A percentile compares a stretch with the other conserved stretches of the same genome.
phyloP scores from a whole-genome alignment of 2,888 invertebrate genomes.

The Tachina grossa region DNA sequence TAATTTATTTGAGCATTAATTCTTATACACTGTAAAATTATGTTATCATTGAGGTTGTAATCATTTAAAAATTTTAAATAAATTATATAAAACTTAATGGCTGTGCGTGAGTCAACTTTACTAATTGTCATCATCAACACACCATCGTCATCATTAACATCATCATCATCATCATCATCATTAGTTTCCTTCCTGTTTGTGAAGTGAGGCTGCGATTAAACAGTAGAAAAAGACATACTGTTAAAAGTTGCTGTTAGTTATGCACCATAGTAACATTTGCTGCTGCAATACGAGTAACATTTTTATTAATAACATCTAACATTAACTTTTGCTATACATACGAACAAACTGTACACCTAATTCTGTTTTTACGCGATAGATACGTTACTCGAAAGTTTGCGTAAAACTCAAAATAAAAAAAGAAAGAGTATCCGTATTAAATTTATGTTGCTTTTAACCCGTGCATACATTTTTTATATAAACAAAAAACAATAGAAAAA shows the following conservation, averaged over 20 bases:
- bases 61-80: slow-evolving; percentile 60
- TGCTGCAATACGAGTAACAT: slow-evolving; percentile 20
- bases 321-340: slow-evolving; percentile 20
- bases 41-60: slow-evolving; percentile 34
- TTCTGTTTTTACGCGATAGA: too few relatives aligned
- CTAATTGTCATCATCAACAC: slow-evolving; percentile 12
- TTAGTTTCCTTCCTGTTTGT: slow-evolving; percentile 14
- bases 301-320: slow-evolving; percentile 33
- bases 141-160: not conserved
- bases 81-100: slow-evolving; percentile 10
- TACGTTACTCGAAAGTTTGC: too few relatives aligned
- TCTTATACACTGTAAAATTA: slow-evolving; percentile 29
- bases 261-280: slow-evolving; percentile 32
- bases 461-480: too few relatives aligned
- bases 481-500: too few relatives aligned
- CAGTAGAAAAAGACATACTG: not conserved
- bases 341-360: slow-evolving; percentile 17
- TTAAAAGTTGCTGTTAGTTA: slow-evolving; percentile 48
- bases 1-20: slow-evolving; percentile 6
- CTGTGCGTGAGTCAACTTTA: slow-evolving; percentile 7
- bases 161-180: not conserved
- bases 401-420: too few relatives aligned
- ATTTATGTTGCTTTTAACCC: too few relatives aligned
- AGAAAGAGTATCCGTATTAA: too few relatives aligned
- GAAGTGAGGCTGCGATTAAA: slow-evolving; percentile 23